Percentiles rank a stretch among this genome's conserved stretches.
These are phyloP conservation scores for Rhynchonycteris naso DNA, from an alignment of 2,797 vertebrate genomes.

Conservation along the genomic window DNA sequence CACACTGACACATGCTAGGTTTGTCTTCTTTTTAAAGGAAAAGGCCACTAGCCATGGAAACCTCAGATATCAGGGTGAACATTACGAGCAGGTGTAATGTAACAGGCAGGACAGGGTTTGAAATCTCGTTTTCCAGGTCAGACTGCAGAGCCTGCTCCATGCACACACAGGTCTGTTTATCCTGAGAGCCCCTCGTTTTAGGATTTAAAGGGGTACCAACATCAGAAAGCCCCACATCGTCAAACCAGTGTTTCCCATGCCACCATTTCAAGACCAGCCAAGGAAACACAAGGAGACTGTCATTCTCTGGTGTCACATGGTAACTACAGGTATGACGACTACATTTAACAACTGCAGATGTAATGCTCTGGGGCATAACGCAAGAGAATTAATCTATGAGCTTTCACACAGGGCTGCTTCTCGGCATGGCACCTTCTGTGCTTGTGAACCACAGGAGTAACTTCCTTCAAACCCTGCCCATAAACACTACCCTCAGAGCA, in stretches of 20 bases:
- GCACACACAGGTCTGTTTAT: neutral
- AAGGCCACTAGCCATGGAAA: no score
- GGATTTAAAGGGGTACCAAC: neutral
- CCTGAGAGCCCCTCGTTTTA: neutral
- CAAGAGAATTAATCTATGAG: conserved; percentile 55
- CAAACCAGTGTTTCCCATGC: neutral
- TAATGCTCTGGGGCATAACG: neutral
- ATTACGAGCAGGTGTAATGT: no score
- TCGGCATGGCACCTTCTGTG: neutral
- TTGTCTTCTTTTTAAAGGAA: no score
- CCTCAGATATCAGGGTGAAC: no score
- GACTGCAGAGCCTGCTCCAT: neutral
- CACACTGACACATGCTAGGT: no score
- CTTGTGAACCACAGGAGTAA: no score
- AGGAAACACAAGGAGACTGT: conserved; percentile 41
- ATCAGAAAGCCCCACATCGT: neutral
- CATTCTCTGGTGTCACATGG: conserved; percentile 37
- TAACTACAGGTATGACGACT: neutral
- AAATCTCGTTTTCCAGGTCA: neutral
- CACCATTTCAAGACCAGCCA: neutral
- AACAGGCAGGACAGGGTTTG: no score
- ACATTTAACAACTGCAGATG: conserved; percentile 56
- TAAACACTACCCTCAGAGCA: conserved; percentile 4
- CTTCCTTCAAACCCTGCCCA: conserved; percentile 27
- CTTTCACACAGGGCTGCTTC: conserved; percentile 14